Base-by-base conservation (phyloP, 2,888 invertebrate genomes). In the Latheticus oryzae region DNA sequence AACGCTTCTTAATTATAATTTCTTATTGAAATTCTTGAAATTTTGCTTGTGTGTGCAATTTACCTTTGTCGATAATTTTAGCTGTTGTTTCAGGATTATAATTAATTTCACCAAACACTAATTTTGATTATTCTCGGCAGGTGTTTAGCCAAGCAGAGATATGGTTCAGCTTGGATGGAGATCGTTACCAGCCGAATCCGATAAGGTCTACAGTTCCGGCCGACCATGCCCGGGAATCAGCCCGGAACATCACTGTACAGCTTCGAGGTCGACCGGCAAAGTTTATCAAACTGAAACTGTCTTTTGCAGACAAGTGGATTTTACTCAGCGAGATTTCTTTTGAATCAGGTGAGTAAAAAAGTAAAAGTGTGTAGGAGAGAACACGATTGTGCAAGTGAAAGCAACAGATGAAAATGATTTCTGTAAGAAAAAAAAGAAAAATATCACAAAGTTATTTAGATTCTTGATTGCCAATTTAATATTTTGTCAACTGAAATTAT, bases 301-400 rank as follows among this genome's bases (percentile, higher is more conserved):
- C 83, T 70, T 93, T 93, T 75, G 87, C 88, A 60, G 85, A 90
- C 64, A 87, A 89, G 73, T 95, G 95, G 95, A 87, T 95, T 60
- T 83, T 95, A 64, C 85, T 96, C 72, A 94, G 94, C 78, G 95
- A 96, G 80, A 84, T 95, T 66, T 85, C 88, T 24, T 95, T 95
- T 74, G 87, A 88, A 67, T 91, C 93, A 57, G 83, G 90, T 90
- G 78, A 84, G 42, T 19, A 33, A 37, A n/a, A n/a, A n/a, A n/a
- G n/a, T n/a, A n/a, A n/a, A n/a, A n/a, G n/a, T n/a, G n/a, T n/a
- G n/a, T n/a, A n/a, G n/a, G n/a, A n/a, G n/a, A n/a, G n/a, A n/a
- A n/a, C n/a, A n/a, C n/a, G n/a, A n/a, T n/a, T n/a, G n/a, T n/a
- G n/a, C n/a, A n/a, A n/a, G n/a, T n/a, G n/a, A n/a, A n/a, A n/a